Conservation (phyloP, 1,140 invertebrate genomes). For the Marisa cornuarietis region DNA sequence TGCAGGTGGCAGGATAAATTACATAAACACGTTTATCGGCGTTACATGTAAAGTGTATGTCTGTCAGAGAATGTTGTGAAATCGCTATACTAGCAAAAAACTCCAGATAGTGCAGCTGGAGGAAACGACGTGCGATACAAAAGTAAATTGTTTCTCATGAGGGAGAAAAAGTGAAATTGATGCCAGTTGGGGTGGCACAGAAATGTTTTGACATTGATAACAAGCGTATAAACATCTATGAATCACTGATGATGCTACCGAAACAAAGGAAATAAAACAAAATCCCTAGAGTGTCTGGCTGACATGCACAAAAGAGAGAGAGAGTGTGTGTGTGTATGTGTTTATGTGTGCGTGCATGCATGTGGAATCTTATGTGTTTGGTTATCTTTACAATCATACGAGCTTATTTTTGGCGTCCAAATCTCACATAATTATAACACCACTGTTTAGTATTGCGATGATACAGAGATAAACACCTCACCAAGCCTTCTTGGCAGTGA, state of each 20-base stretch:
- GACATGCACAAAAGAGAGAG: neutral
- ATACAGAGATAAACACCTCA: no score
- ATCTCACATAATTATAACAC: no score
- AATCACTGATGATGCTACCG: neutral
- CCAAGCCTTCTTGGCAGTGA: no score
- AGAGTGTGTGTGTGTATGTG: neutral
- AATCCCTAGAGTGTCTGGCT: neutral
- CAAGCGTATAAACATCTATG: neutral
- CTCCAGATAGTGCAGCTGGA: neutral
- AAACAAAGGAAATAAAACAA: no score
- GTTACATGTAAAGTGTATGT: neutral
- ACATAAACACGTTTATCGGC: neutral
- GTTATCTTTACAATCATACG: no score
- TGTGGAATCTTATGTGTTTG: no score
- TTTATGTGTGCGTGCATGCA: neutral
- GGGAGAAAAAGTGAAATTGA: neutral
- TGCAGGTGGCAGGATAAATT: neutral
- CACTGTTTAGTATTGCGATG: no score
- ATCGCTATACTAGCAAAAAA: neutral
- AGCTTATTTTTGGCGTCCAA: no score
- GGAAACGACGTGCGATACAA: neutral
- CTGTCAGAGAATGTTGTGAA: neutral
- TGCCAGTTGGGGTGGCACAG: neutral
- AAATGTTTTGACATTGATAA: neutral
- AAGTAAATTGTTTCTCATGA: neutral